Percentiles rank a stretch among this genome's conserved stretches.
These are phyloP conservation scores for Cariama cristata DNA, from an alignment of 2,113 vertebrate species.

Conservation along the genomic window DNA sequence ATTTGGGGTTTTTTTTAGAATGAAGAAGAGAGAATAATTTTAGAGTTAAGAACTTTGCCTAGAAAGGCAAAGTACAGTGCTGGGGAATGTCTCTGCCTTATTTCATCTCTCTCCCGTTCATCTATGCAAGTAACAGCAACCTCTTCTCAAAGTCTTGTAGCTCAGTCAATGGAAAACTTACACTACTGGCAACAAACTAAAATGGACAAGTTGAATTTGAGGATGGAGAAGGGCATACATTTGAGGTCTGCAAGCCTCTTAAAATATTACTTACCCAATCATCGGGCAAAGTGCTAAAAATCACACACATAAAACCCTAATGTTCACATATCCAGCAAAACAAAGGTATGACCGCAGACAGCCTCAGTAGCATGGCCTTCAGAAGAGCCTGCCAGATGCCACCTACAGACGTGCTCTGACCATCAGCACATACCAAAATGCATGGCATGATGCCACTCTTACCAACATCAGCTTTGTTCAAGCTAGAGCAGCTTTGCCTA, in stretches of 20 bases:
- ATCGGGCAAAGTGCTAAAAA: background rate
- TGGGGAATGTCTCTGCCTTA: background rate
- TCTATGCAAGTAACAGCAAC: background rate
- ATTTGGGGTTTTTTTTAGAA: background rate
- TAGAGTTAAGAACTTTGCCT: background rate
- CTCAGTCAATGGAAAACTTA: background rate
- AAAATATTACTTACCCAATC: background rate
- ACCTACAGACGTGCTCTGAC: background rate
- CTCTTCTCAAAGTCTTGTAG: background rate
- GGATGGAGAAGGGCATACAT: background rate
- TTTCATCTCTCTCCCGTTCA: background rate
- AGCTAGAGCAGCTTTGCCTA: background rate
- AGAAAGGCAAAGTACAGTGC: background rate
- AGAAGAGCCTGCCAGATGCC: background rate
- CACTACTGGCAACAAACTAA: background rate
- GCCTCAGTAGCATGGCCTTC: background rate
- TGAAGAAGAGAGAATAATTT: background rate
- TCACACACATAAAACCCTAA: background rate
- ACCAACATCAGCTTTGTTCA: background rate
- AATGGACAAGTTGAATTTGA: background rate
- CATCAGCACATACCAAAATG: background rate
- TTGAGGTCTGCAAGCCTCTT: background rate
- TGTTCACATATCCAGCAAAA: background rate
- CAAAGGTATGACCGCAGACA: fast-evolving
- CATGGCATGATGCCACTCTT: background rate